Percentiles rank a stretch among this genome's conserved stretches.
These are phyloP conservation scores for Prinia subflava DNA, from an alignment of 2,113 vertebrate genomes.

Conservation along the genomic window DNA sequence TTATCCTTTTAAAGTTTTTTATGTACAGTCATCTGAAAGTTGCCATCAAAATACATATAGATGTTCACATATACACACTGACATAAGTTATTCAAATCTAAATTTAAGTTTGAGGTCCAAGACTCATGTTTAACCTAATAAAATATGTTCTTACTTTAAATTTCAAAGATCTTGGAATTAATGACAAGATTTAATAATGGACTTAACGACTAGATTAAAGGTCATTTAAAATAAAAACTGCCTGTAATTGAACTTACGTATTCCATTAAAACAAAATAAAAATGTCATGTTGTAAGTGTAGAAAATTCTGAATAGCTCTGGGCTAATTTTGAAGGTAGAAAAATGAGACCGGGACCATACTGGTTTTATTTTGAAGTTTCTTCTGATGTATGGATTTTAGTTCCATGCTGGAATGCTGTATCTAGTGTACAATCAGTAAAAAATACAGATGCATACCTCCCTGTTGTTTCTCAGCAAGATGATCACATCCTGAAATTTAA, in stretches of 20 bases:
- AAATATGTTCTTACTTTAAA: not conserved
- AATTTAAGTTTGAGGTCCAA: not conserved
- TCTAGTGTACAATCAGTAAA: not conserved
- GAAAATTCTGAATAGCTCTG: not conserved
- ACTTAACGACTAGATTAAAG: not conserved
- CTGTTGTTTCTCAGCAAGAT: not conserved
- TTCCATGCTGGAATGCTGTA: not conserved
- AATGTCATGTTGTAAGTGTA: not conserved
- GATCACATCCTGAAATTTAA: not conserved
- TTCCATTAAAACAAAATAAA: not conserved
- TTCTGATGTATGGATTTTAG: not conserved
- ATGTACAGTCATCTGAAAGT: not conserved
- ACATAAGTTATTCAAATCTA: not conserved
- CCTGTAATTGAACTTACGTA: not conserved
- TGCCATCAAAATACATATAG: not conserved
- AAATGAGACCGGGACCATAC: fast-evolving
- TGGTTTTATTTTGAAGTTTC: not conserved
- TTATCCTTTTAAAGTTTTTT: not conserved
- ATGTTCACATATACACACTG: not conserved
- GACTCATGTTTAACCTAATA: not conserved
- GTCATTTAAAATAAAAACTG: not conserved
- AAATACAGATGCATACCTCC: not conserved
- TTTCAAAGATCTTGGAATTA: not conserved
- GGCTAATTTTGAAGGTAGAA: not conserved
- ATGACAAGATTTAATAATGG: not conserved